Evolutionary conservation across 2,797 vertebrate genomes (phyloP).

Genomic region (Sternarchorhynchus goeldii): DNA sequence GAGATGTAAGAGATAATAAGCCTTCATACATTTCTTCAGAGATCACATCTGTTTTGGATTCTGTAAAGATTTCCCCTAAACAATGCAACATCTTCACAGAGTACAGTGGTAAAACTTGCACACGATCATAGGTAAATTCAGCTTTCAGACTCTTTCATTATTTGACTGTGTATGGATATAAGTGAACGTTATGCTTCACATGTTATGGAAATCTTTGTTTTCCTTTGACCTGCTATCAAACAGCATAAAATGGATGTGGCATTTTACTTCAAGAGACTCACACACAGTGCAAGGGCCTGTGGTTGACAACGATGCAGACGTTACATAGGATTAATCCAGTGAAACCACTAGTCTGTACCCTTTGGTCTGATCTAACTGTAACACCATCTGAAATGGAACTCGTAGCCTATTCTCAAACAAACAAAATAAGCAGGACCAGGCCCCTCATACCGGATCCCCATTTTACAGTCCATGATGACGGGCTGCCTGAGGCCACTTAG

Average conservation of each 20-base stretch:
- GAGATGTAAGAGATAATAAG: too few relatives aligned
- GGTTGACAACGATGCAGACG: background rate
- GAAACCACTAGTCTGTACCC: background rate
- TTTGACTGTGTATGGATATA: constrained; percentile 1
- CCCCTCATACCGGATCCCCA: constrained; percentile 81
- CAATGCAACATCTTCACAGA: too few relatives aligned
- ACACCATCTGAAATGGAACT: too few relatives aligned
- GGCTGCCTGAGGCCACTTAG: constrained; percentile 81
- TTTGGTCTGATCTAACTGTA: background rate
- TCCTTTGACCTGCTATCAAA: background rate
- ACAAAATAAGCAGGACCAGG: background rate
- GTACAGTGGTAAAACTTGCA: too few relatives aligned
- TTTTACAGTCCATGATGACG: constrained; percentile 92
- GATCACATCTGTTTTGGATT: too few relatives aligned
- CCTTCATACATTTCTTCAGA: too few relatives aligned
- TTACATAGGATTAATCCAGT: background rate
- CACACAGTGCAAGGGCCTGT: background rate
- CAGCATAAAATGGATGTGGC: background rate
- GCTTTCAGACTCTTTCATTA: background rate
- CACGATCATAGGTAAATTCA: too few relatives aligned
- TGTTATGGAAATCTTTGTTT: constrained; percentile 2
- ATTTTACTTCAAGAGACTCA: background rate
- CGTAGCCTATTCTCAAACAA: background rate
- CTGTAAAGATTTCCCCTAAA: too few relatives aligned
- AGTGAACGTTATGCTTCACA: background rate